Percentiles rank a stretch among this genome's conserved stretches.
These are phyloP conservation scores for Drosophila kuntzei DNA, from an alignment of 2,888 invertebrate genomes.

Conservation along the genomic window DNA sequence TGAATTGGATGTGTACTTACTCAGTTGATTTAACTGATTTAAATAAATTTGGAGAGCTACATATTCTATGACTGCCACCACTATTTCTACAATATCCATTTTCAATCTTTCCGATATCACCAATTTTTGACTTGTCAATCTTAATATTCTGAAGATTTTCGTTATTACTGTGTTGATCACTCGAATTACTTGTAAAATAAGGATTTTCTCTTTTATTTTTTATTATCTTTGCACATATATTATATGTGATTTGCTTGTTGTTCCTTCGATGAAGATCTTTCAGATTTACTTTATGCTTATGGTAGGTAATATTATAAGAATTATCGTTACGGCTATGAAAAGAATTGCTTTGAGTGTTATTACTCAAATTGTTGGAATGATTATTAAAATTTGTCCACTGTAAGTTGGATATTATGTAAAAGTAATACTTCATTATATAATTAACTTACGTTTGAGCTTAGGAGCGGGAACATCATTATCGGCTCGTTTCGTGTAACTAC, in stretches of 20 bases:
- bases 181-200: neutral
- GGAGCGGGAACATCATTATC: conserved; percentile 44
- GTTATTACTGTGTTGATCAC: neutral
- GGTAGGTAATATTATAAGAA: neutral
- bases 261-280: neutral
- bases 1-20: conserved; percentile 29
- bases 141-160: neutral
- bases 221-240: neutral
- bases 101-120: neutral
- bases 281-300: neutral
- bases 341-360: neutral
- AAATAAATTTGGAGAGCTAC: neutral
- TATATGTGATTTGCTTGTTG: neutral
- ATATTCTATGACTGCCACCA: neutral
- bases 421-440: neutral
- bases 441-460: conserved; percentile 38
- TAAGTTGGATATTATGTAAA: neutral
- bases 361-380: neutral
- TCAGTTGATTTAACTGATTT: neutral
- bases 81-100: neutral
- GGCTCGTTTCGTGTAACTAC: conserved; percentile 46
- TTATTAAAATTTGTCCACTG: neutral
- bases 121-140: neutral
- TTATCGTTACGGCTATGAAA: neutral
- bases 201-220: conserved; percentile 1